These are phyloP conservation scores for Meta bourneti DNA, from an alignment of 2,888 invertebrate species.

Conservation along the genomic window DNA sequence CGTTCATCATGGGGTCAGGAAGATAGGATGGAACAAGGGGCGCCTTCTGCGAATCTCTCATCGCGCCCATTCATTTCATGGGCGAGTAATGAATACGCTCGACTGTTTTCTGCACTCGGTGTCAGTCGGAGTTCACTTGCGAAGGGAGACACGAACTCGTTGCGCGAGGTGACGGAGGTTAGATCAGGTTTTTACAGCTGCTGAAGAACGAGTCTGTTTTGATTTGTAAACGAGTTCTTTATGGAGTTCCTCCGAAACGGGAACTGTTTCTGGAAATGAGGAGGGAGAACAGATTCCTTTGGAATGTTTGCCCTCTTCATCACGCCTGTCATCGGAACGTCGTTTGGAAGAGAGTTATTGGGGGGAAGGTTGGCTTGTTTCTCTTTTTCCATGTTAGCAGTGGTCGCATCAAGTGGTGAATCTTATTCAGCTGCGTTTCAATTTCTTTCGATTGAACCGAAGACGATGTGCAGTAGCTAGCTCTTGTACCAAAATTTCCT, in stretches of 20 bases:
- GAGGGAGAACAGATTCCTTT: conserved; percentile 11
- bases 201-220: conserved; percentile 29
- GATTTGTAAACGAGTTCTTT: conserved; percentile 40
- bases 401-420: too few relatives aligned
- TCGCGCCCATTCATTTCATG: not conserved
- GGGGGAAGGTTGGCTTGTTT: not conserved
- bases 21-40: not conserved
- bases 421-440: too few relatives aligned
- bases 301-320: conserved; percentile 36
- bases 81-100: not conserved
- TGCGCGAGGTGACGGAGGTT: not conserved
- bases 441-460: too few relatives aligned
- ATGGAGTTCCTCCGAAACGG: not conserved
- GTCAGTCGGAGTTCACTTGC: not conserved
- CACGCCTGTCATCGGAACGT: conserved; percentile 24
- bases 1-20: not conserved
- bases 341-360: not conserved
- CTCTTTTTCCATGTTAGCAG: too few relatives aligned
- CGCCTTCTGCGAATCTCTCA: not conserved
- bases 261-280: not conserved
- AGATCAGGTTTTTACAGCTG: conserved; percentile 55
- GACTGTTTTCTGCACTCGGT: not conserved
- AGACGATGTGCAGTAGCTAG: too few relatives aligned
- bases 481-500: too few relatives aligned
- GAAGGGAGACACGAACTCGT: not conserved